Evolutionary conservation across 2,797 vertebrate genomes (phyloP).

Genomic region (Megaceryle alcyon): DNA sequence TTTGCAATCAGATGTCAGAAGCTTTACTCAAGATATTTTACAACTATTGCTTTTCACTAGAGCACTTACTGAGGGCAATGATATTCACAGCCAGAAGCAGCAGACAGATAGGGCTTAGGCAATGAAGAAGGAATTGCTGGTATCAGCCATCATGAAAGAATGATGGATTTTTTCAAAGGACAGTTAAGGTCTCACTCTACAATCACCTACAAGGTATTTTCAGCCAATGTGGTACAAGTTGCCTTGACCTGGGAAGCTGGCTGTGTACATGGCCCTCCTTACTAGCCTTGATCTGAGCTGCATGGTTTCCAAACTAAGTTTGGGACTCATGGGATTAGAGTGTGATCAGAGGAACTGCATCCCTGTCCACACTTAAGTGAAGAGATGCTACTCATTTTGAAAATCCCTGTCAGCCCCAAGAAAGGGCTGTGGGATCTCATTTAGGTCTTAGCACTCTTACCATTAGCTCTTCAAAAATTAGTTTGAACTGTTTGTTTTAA

Average conservation of each 20-base stretch:
- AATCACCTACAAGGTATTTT: background rate
- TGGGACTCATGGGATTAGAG: background rate
- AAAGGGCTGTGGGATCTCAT: background rate
- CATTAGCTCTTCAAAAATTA: background rate
- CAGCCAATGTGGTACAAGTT: background rate
- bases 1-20: constrained; percentile 47
- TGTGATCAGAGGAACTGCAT: background rate
- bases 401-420: background rate
- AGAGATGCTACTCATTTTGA: background rate
- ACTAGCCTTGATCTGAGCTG: background rate
- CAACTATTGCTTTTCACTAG: background rate
- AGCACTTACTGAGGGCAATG: background rate
- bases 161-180: background rate
- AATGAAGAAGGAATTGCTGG: background rate
- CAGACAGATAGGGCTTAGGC: background rate
- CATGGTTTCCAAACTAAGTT: background rate
- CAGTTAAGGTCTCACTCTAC: background rate
- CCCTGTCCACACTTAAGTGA: background rate
- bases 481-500: background rate
- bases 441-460: background rate
- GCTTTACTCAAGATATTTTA: constrained; percentile 40
- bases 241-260: background rate
- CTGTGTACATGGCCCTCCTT: background rate
- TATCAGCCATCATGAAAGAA: background rate
- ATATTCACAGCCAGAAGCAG: background rate